phyloP scores from a whole-genome alignment of 2,888 invertebrate species.

The Callyntrura guangdongensis region DNA sequence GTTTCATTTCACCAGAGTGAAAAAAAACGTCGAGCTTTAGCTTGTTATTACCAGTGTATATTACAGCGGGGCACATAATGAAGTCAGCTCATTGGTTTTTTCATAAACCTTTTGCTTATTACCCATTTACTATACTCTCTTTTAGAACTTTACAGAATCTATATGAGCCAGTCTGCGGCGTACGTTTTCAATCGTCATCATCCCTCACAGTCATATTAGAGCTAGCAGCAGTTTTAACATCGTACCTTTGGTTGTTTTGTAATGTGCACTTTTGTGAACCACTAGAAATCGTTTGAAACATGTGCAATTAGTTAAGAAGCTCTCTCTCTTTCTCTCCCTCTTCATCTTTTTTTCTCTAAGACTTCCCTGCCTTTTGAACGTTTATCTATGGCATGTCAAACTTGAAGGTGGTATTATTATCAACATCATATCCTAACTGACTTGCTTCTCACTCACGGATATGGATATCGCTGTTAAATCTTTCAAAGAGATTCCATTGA shows the following conservation, averaged over 20 bases:
- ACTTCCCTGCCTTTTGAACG: conserved; percentile 62
- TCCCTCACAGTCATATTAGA: conserved; percentile 12
- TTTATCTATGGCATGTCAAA: conserved; percentile 79
- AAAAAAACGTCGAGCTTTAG: conserved; percentile 61
- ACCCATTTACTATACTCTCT: background rate
- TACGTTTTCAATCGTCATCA: background rate
- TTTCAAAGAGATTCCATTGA: conserved; percentile 60
- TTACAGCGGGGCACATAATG: conserved; percentile 53
- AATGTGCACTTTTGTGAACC: conserved; percentile 59
- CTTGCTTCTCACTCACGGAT: conserved; percentile 41
- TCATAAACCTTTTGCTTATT: conserved; percentile 37
- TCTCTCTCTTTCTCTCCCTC: conserved; percentile 60
- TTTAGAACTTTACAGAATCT: background rate
- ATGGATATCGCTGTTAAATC: conserved; percentile 68
- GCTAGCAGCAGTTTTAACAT: conserved; percentile 14
- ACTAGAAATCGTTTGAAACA: conserved; percentile 76
- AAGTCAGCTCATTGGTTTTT: conserved; percentile 54
- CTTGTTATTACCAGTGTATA: conserved; percentile 58
- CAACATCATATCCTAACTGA: conserved; percentile 11
- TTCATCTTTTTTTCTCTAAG: conserved; percentile 50
- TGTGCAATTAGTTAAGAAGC: conserved; percentile 80
- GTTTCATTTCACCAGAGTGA: conserved; percentile 75
- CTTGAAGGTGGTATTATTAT: conserved; percentile 74
- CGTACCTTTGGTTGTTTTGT: background rate
- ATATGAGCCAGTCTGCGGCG: too few relatives aligned